A percentile compares a stretch with the other conserved stretches of the same genome.
These are phyloP conservation scores for Calidris pugnax DNA, from an alignment of 2,113 vertebrate genomes.

Conservation along the genomic window DNA sequence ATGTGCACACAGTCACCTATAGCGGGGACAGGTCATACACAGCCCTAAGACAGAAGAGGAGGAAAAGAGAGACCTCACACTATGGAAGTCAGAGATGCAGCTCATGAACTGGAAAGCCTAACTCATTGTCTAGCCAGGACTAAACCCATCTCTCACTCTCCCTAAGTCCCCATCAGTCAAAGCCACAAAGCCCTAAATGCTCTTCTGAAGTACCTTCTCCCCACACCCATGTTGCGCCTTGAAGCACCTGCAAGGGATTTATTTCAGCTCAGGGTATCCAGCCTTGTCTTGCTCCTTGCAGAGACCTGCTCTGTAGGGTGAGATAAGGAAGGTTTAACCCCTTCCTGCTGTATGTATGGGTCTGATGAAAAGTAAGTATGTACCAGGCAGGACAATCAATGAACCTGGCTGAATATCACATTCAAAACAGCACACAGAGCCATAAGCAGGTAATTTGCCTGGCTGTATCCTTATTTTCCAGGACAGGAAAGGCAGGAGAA, in stretches of 20 bases:
- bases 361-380: not conserved
- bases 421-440: not conserved
- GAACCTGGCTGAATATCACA: not conserved
- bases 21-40: not conserved
- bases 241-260: not conserved
- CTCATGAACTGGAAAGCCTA: not conserved
- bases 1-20: not conserved
- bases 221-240: not conserved
- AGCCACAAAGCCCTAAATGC: not conserved
- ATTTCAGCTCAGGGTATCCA: not conserved
- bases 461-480: not conserved
- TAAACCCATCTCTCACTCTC: not conserved
- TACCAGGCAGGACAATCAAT: not conserved
- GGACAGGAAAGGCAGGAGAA: not conserved
- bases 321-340: not conserved
- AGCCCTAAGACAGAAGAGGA: not conserved
- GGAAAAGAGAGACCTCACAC: not conserved
- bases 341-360: not conserved
- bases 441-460: not conserved
- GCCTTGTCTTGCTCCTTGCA: not conserved
- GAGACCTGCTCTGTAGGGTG: not conserved
- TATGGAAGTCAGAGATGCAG: not conserved
- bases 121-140: not conserved
- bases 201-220: not conserved
- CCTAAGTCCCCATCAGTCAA: not conserved